phyloP scores from a whole-genome alignment of 2,113 vertebrate genomes.

The Gadus macrocephalus region DNA sequence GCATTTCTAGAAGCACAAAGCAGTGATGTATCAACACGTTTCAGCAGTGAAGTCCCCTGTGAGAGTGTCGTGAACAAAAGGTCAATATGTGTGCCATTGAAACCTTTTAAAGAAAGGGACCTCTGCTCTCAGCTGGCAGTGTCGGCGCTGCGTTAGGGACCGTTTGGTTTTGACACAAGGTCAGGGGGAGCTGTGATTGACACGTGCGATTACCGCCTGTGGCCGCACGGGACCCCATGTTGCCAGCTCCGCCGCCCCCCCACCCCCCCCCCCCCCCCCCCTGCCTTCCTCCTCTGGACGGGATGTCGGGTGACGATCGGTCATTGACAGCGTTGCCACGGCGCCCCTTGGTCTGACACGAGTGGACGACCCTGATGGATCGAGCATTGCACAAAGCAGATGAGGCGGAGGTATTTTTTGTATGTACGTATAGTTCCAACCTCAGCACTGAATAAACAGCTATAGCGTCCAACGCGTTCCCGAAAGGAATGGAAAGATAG shows the following conservation, averaged over 20 bases:
- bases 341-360: constrained; percentile 42
- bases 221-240: constrained; percentile 35
- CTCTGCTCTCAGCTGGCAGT: not conserved
- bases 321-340: constrained; percentile 53
- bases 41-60: no score
- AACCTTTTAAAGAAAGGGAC: not conserved
- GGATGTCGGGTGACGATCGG: constrained; percentile 47
- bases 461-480: not conserved
- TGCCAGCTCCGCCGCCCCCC: constrained; percentile 46
- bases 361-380: constrained; percentile 48
- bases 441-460: constrained; percentile 33
- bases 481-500: not conserved
- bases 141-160: constrained; percentile 16
- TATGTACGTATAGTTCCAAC: constrained; percentile 19
- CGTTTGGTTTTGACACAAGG: constrained; percentile 59
- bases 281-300: not conserved
- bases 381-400: constrained; percentile 27
- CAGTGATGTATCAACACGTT: no score
- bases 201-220: constrained; percentile 37
- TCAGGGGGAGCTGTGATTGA: constrained; percentile 52
- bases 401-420: constrained; percentile 44
- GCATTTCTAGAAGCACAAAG: no score
- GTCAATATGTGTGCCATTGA: no score
- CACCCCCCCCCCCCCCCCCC: constrained; percentile 13
- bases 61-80: no score